Evolutionary conservation across 2,888 invertebrate genomes (phyloP), one percentile per base, ranked within the genome.

Genomic region (Oxytorus armatus): DNA sequence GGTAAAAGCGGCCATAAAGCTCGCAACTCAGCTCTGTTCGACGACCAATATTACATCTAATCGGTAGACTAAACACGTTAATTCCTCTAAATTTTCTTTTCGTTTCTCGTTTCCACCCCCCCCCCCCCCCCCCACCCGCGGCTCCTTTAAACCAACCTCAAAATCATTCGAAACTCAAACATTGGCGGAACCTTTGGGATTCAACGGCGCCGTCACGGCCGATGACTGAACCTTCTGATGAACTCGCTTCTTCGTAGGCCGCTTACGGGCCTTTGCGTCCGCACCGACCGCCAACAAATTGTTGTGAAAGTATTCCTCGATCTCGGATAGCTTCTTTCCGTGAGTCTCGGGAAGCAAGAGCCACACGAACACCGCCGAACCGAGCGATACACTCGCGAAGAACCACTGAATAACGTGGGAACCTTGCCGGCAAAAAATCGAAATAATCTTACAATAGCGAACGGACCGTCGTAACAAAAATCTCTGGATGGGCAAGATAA

Each of bases 381-480:
- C 87, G 0, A 94, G 77, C 0, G 94, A 92, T 0, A 94, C 88
- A 0, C 87, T 92, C 0, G 93, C 93, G 83, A 94, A 94, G 87
- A 94, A 93, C 92, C 93, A 94, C 77, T 94, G 94, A 16, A 93
- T 90, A 0, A 93, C 93, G 63, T 93, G 91, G 0, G 93, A 90
- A 0, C 94, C 94, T n/a, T n/a, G n/a, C n/a, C n/a, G n/a, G n/a
- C n/a, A n/a, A n/a, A n/a, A n/a, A n/a, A n/a, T n/a, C n/a, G n/a
- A n/a, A n/a, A n/a, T n/a, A n/a, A n/a, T n/a, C n/a, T n/a, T n/a
- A n/a, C n/a, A n/a, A n/a, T n/a, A n/a, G n/a, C n/a, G n/a, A n/a
- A n/a, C n/a, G n/a, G n/a, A n/a, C n/a, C n/a, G n/a, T n/a, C n/a
- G n/a, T n/a, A n/a, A n/a, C n/a, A n/a, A n/a, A n/a, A n/a, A n/a